A percentile compares a stretch with the other conserved stretches of the same genome.
Evolutionary conservation across 1,140 invertebrate species (phyloP).

Genomic region (Antheraea pernyi): DNA sequence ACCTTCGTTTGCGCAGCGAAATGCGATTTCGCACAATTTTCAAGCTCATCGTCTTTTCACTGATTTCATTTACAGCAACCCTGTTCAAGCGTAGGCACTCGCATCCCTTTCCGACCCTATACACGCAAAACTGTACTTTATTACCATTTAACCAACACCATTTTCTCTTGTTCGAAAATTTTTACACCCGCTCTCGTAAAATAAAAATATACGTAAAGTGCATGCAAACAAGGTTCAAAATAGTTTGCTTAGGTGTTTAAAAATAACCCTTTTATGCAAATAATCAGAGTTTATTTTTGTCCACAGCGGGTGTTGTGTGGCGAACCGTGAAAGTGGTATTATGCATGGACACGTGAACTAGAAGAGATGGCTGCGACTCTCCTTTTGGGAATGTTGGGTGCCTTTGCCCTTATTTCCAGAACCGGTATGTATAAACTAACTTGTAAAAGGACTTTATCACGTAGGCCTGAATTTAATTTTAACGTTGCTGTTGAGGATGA

Average conservation of each 20-base stretch:
- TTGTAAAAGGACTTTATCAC: background rate
- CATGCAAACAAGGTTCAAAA: background rate
- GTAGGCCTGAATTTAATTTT: background rate
- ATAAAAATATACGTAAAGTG: background rate
- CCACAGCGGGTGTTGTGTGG: conserved; percentile 28
- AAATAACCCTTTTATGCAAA: background rate
- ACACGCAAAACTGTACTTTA: background rate
- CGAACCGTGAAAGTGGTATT: conserved; percentile 45
- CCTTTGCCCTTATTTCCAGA: conserved; percentile 49
- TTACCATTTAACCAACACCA: background rate
- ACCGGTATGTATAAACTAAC: conserved; percentile 42
- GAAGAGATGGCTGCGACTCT: conserved; percentile 45
- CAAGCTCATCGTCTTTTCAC: conserved; percentile 10
- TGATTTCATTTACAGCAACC: conserved; percentile 11
- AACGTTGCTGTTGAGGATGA: background rate
- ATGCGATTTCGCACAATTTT: conserved; percentile 12
- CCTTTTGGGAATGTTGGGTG: conserved; percentile 48
- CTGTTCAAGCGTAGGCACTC: conserved; percentile 4
- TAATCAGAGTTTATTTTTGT: conserved; percentile 35
- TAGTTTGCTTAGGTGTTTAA: background rate
- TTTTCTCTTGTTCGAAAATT: background rate
- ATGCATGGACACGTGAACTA: conserved; percentile 50
- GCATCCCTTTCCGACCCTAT: background rate
- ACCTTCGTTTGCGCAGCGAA: background rate
- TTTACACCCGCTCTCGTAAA: background rate